A percentile compares a stretch with the other conserved stretches of the same genome.
phyloP scores from a whole-genome alignment of 2,113 vertebrate genomes.

The Sylvietta virens region DNA sequence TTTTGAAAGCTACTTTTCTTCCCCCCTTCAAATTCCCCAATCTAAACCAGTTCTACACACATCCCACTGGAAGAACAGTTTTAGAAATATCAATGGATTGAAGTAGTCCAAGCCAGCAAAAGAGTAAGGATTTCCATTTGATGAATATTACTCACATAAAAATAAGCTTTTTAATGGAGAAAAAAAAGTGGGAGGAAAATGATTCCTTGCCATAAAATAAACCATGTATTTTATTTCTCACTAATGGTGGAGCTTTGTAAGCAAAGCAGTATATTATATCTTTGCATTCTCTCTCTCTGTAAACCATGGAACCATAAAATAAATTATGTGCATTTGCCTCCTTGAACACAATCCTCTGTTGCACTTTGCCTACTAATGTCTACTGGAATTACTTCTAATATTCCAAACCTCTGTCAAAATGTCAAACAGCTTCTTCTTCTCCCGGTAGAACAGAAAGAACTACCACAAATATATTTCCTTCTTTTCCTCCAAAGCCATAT shows the following conservation, averaged over 20 bases:
- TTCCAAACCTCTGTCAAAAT: neutral
- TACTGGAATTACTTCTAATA: neutral
- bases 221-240: neutral
- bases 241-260: neutral
- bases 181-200: neutral
- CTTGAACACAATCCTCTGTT: neutral
- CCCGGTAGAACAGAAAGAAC: neutral
- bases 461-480: neutral
- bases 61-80: neutral
- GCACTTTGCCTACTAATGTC: neutral
- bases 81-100: neutral
- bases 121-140: slow-evolving; percentile 22
- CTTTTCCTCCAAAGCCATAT: neutral
- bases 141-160: neutral
- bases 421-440: neutral
- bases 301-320: neutral
- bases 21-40: neutral
- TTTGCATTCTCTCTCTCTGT: neutral
- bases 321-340: neutral
- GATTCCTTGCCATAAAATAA: neutral
- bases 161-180: neutral
- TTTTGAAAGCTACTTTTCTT: neutral
- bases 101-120: neutral
- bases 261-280: neutral
- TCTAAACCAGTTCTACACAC: neutral